phyloP scores from a whole-genome alignment of 2,888 invertebrate genomes.

The Aproaerema taeniolella region DNA sequence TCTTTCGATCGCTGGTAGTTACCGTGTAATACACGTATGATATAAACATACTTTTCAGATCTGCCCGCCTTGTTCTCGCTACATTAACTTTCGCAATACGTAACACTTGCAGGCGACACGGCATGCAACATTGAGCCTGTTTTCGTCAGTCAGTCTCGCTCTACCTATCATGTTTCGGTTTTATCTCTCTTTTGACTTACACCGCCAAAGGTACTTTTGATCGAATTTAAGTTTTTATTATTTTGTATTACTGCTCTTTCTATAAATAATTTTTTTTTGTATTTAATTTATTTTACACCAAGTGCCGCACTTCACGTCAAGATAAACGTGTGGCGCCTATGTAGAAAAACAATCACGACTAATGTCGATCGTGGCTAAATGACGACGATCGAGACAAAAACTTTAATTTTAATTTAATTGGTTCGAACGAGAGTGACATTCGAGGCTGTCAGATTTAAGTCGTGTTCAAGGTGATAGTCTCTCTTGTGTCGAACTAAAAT shows the following conservation, averaged over 20 bases:
- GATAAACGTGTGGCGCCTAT: conserved; percentile 17
- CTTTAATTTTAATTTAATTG: conserved; percentile 61
- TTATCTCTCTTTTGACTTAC: not conserved
- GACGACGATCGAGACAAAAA: conserved; percentile 39
- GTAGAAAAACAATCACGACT: conserved; percentile 16
- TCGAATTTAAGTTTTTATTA: too few species aligned
- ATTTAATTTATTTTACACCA: too few species aligned
- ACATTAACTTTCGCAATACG: conserved; percentile 49
- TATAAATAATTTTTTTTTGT: too few species aligned
- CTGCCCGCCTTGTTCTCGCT: conserved; percentile 38
- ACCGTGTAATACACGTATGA: conserved; percentile 30
- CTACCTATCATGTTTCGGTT: not conserved
- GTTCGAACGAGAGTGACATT: conserved; percentile 68
- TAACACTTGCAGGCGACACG: conserved; percentile 16
- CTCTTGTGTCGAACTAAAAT: conserved; percentile 67
- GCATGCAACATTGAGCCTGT: conserved; percentile 10
- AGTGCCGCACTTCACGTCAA: too few species aligned
- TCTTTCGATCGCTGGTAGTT: conserved; percentile 48
- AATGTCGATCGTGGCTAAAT: conserved; percentile 20
- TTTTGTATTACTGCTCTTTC: too few species aligned
- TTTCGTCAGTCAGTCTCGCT: conserved; percentile 1
- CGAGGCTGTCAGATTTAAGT: conserved; percentile 75
- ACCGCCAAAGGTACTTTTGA: not conserved
- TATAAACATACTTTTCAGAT: conserved; percentile 44
- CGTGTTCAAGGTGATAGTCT: conserved; percentile 73